Percentiles rank a stretch among this genome's conserved stretches.
phyloP scores from a whole-genome alignment of 2,797 vertebrate species.

The Mormyrops attenuatus region DNA sequence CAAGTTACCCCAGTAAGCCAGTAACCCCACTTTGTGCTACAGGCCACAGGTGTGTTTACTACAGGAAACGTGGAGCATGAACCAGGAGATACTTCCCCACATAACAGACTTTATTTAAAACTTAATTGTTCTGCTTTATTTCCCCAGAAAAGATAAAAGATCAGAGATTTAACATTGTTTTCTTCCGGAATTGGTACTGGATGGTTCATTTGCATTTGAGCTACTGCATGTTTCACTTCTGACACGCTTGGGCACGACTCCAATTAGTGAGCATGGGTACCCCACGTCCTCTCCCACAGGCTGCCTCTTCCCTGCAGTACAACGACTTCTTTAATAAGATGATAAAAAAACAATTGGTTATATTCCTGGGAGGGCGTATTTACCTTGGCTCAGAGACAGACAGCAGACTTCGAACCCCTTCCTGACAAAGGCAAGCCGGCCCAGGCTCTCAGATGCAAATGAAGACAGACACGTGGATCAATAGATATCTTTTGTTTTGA shows the following conservation, averaged over 20 bases:
- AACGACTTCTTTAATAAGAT: neutral
- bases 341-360: neutral
- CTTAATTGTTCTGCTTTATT: neutral
- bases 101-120: neutral
- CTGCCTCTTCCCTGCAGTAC: neutral
- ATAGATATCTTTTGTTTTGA: conserved; percentile 2
- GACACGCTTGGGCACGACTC: neutral
- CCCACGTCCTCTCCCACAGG: neutral
- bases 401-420: neutral
- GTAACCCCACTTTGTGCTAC: no score
- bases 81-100: neutral
- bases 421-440: neutral
- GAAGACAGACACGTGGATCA: conserved; percentile 8
- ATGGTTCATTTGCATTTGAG: neutral
- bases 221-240: neutral
- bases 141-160: neutral
- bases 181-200: neutral
- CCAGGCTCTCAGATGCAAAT: neutral
- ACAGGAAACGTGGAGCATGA: neutral
- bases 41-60: neutral
- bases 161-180: neutral
- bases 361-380: neutral
- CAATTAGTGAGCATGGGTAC: neutral
- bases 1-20: no score
- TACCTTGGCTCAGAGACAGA: neutral